A percentile compares a stretch with the other conserved stretches of the same genome.
Evolutionary conservation across 2,113 vertebrate genomes (phyloP).

Genomic region (Furnarius figulus): DNA sequence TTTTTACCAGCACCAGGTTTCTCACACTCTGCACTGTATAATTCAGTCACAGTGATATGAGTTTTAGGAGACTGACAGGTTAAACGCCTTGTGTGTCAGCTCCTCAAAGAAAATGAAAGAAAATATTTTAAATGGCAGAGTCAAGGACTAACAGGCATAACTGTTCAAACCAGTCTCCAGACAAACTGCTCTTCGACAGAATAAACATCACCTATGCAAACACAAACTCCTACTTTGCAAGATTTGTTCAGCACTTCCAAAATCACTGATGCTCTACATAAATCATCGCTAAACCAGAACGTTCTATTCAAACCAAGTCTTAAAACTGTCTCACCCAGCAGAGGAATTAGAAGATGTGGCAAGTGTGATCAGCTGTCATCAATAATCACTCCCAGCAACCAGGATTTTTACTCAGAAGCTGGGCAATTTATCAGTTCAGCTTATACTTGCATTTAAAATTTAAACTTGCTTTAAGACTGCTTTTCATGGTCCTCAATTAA

Average conservation of each 20-base stretch:
- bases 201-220: constrained; percentile 7
- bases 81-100: not conserved
- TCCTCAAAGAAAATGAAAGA: not conserved
- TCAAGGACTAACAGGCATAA: constrained; percentile 4
- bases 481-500: not conserved
- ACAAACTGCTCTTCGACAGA: not conserved
- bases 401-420: not conserved
- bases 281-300: not conserved
- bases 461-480: not conserved
- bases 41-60: not conserved
- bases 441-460: not conserved
- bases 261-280: not conserved
- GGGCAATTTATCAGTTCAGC: not conserved
- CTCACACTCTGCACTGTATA: not conserved
- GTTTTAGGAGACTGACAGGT: not conserved
- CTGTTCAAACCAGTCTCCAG: constrained; percentile 13
- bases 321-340: not conserved
- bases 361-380: not conserved
- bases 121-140: not conserved
- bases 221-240: not conserved
- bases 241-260: not conserved
- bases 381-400: not conserved
- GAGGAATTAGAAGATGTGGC: not conserved
- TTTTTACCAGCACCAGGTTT: not conserved
- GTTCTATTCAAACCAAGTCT: not conserved